Evolutionary conservation across 1,140 invertebrate genomes (phyloP).

Genomic region (Panagrolaimus sp.): DNA sequence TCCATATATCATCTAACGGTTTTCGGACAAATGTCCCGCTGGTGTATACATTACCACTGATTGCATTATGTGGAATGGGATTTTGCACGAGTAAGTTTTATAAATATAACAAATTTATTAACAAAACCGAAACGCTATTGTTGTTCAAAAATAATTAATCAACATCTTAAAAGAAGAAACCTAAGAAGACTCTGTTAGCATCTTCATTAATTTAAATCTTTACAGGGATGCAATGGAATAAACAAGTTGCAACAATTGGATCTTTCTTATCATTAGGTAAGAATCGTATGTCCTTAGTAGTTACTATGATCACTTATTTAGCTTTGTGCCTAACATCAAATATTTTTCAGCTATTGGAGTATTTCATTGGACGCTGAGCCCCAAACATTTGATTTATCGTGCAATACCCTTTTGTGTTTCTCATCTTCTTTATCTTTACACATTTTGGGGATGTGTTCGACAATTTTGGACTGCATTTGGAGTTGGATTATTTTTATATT

Average conservation of each 20-base stretch:
- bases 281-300: neutral
- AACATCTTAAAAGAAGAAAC: too few relatives aligned
- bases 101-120: too few relatives aligned
- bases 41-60: neutral
- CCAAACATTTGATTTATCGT: neutral
- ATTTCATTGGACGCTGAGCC: neutral
- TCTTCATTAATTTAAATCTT: neutral
- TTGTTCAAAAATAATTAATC: too few relatives aligned
- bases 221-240: conserved; percentile 5
- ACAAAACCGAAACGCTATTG: too few relatives aligned
- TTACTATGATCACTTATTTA: too few relatives aligned
- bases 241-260: conserved; percentile 4
- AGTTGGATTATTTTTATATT: neutral
- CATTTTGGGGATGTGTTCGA: neutral
- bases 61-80: neutral
- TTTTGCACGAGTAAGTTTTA: too few relatives aligned
- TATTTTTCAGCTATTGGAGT: conserved; percentile 2
- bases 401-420: neutral
- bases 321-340: too few relatives aligned
- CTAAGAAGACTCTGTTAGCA: too few relatives aligned
- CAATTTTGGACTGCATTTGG: neutral
- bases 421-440: neutral
- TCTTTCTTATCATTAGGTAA: neutral
- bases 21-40: neutral
- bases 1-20: neutral